Evolutionary conservation across 2,113 vertebrate genomes (phyloP).

Genomic region (Taurulus bubalis): DNA sequence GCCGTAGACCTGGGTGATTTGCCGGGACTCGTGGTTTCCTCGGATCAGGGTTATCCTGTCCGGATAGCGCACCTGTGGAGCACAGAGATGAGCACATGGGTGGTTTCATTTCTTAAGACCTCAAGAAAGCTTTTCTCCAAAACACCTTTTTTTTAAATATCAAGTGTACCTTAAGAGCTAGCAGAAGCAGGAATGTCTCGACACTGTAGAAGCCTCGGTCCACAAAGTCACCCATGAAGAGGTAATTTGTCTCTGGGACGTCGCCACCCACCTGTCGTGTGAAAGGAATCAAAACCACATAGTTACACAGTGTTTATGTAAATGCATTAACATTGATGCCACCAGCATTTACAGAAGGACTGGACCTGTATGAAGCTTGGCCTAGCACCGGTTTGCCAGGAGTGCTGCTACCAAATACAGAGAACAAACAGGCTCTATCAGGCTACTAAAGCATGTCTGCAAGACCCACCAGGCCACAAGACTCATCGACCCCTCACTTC

Average conservation of each 20-base stretch:
- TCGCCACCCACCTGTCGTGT: conserved; percentile 90
- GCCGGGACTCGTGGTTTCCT: conserved; percentile 94
- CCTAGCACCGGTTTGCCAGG: background rate
- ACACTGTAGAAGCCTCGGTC: conserved; percentile 96
- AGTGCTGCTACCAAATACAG: background rate
- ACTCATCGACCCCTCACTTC: background rate
- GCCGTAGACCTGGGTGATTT: conserved; percentile 96
- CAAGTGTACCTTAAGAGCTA: conserved; percentile 90
- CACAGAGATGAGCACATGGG: background rate
- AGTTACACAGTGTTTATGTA: background rate
- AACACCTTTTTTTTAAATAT: background rate
- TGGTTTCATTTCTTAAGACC: background rate
- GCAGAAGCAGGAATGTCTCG: conserved; percentile 92
- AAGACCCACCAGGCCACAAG: background rate
- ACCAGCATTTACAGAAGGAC: background rate
- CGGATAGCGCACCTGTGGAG: conserved; percentile 91
- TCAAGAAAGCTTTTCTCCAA: background rate
- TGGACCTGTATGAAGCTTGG: background rate
- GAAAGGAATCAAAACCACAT: background rate
- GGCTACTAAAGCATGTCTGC: background rate
- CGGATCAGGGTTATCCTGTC: conserved; percentile 95
- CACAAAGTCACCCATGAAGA: conserved; percentile 98
- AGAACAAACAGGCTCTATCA: background rate
- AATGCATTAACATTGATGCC: background rate
- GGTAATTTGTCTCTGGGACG: conserved; percentile 95